Evolutionary conservation across 2,113 vertebrate genomes (phyloP).

Genomic region (Taurulus bubalis): DNA sequence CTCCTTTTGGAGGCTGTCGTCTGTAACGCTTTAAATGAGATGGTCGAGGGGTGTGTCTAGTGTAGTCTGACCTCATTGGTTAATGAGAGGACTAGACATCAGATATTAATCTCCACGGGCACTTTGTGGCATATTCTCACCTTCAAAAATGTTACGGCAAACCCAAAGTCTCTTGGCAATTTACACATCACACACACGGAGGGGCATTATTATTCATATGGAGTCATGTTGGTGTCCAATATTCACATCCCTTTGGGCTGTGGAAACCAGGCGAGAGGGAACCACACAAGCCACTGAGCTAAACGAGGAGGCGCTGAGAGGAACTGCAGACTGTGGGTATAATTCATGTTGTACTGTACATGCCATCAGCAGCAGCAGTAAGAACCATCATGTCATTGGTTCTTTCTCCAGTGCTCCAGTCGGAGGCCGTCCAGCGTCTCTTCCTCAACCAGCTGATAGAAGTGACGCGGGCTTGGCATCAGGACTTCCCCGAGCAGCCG

Average conservation of each 20-base stretch:
- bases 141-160: neutral
- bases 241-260: too few relatives aligned
- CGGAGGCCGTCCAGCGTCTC: constrained; percentile 80
- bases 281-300: neutral
- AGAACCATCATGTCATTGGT: neutral
- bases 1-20: neutral
- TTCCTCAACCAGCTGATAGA: constrained; percentile 89
- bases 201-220: neutral
- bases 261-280: too few relatives aligned
- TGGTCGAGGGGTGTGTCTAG: neutral
- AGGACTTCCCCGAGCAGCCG: constrained; percentile 51
- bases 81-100: neutral
- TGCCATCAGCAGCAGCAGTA: neutral
- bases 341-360: neutral
- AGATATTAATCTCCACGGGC: neutral
- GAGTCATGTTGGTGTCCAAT: too few relatives aligned
- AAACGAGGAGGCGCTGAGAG: neutral
- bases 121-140: neutral
- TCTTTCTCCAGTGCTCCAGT: constrained; percentile 84
- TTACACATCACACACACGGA: neutral
- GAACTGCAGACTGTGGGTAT: neutral
- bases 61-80: neutral
- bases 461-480: constrained; percentile 83
- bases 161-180: neutral
- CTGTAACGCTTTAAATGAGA: neutral